phyloP scores from a whole-genome alignment of 2,888 invertebrate genomes.

The Pseudococcus jackbeardsleyi region DNA sequence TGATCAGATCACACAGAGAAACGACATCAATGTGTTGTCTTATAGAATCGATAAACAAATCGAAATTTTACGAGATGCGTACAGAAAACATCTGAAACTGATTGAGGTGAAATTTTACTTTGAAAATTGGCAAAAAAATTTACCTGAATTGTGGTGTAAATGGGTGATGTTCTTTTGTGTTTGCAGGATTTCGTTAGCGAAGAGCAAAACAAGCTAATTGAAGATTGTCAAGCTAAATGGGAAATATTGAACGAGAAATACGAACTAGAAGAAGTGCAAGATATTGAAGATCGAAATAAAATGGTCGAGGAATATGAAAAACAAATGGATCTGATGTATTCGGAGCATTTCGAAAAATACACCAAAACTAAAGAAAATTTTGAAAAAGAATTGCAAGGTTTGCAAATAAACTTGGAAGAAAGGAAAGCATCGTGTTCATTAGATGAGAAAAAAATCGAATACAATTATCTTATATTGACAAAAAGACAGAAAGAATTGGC shows the following conservation, averaged over 20 bases:
- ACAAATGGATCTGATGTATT: conserved; percentile 21
- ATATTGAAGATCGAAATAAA: conserved; percentile 75
- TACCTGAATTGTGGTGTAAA: neutral
- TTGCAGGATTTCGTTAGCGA: conserved; percentile 75
- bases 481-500: conserved; percentile 90
- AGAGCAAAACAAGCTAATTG: conserved; percentile 77
- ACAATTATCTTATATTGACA: conserved; percentile 88
- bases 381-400: conserved; percentile 68
- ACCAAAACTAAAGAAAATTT: neutral
- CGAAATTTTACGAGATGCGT: conserved; percentile 80
- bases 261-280: conserved; percentile 76
- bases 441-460: conserved; percentile 91
- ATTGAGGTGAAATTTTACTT: conserved; percentile 73
- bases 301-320: conserved; percentile 71
- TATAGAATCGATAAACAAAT: conserved; percentile 88
- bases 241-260: conserved; percentile 78
- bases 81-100: conserved; percentile 80
- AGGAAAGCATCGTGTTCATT: conserved; percentile 85
- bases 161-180: conserved; percentile 43
- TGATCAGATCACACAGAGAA: conserved; percentile 80
- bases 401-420: conserved; percentile 84
- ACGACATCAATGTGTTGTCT: conserved; percentile 85
- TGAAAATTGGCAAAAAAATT: too few species aligned
- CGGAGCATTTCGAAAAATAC: conserved; percentile 44
- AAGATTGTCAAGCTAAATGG: conserved; percentile 79